Base-by-base conservation (phyloP, 2,113 vertebrate species). In the Datnioides undecimradiatus region DNA sequence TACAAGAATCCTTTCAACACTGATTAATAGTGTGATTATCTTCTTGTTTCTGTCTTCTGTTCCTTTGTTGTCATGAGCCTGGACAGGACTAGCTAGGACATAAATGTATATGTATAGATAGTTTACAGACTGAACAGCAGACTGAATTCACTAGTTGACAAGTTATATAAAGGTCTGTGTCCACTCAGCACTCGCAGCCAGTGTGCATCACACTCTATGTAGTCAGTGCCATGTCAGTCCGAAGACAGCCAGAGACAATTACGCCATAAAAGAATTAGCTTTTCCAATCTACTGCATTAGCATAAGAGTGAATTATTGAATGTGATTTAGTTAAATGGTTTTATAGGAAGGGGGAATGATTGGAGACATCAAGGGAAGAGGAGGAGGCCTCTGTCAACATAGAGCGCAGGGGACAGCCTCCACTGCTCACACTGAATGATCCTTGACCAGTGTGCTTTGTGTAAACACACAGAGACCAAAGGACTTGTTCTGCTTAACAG, bases 291-390 rank as follows among this genome's bases (percentile, higher is more conserved):
- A 73, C 51, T 19, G 36, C 83, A 90, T 88, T 87, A 88, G 80
- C 85, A 86, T 84, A 84, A 27, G 14, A 87, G 80, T 78, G 76
- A 87, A 77, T 80, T 81, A 87, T 80, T 88, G 71, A 87, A 83
- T 92, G 82, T 76, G 83, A 92, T 92, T 87, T 87, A 88, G 91
- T 91, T 82, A 83, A 88, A 79, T 46, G 85, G 57, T 86, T 86
- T 93, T 83, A 91, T 84, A 87, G 73, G 79, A 81, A 84, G 54
- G 64, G 64, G 73, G 78, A 76, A 87, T 85, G 60, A 84, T 68
- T 40, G 73, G 76, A 84, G 76, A 45, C 23, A 27, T 36, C 45
- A n/a, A 14, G 43, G 8, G 46, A 70, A 69, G 66, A 46, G 62
- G 67, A 57, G 66, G 80, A 52, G 46, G 77, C 38, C 25, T 48